A percentile compares a stretch with the other conserved stretches of the same genome.
These are phyloP conservation scores for Drosophila insularis DNA, from an alignment of 1,140 invertebrate species.

Conservation along the genomic window DNA sequence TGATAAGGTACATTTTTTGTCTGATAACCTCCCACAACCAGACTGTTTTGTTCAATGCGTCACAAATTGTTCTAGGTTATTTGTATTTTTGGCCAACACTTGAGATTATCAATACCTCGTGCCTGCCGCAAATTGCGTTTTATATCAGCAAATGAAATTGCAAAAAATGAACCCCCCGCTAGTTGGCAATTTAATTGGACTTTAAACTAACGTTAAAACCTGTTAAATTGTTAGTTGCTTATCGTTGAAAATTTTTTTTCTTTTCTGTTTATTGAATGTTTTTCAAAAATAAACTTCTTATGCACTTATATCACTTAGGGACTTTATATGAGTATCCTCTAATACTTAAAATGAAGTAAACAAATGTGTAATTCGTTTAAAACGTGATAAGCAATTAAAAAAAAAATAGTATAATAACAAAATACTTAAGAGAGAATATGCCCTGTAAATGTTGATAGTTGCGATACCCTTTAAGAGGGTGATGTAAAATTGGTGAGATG, in stretches of 20 bases:
- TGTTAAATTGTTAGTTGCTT: conserved; percentile 25
- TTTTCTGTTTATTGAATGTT: conserved; percentile 26
- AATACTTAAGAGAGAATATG: no score
- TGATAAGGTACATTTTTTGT: conserved; percentile 13
- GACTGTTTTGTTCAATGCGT: conserved; percentile 48
- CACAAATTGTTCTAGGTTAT: conserved; percentile 44
- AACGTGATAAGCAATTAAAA: neutral
- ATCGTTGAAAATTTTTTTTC: neutral
- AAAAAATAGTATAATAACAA: no score
- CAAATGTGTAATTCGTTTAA: neutral
- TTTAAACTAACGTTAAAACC: conserved; percentile 44
- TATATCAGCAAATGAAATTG: conserved; percentile 22
- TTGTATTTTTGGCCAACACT: conserved; percentile 42
- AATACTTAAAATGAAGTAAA: conserved; percentile 15
- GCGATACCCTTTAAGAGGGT: no score
- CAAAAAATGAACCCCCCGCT: neutral
- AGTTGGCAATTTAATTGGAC: conserved; percentile 33
- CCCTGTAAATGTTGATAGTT: no score
- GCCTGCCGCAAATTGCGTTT: conserved; percentile 57
- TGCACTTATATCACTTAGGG: conserved; percentile 14
- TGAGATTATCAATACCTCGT: conserved; percentile 41
- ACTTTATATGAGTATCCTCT: conserved; percentile 28
- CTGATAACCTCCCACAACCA: conserved; percentile 49
- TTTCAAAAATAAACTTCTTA: conserved; percentile 1
- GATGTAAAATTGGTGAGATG: no score